Conservation (phyloP, 2,113 vertebrate species). For the Actenoides hombroni region DNA sequence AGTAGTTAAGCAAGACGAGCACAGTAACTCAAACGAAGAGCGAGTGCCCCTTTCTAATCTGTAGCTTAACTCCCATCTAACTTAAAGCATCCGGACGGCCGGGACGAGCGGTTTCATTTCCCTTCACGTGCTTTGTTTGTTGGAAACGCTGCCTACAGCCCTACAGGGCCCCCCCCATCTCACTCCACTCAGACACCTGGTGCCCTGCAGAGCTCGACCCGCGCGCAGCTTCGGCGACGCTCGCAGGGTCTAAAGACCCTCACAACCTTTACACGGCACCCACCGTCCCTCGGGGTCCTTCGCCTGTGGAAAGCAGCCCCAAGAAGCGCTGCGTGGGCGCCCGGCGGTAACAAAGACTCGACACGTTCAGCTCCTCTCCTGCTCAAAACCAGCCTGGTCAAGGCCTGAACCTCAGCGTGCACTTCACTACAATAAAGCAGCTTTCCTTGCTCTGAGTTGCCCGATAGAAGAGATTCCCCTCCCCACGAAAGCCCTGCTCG, state of each 20-base stretch:
- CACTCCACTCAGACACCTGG: neutral
- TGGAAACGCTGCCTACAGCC: neutral
- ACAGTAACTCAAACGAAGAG: neutral
- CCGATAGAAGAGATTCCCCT: too few relatives aligned
- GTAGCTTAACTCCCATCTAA: neutral
- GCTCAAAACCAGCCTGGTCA: neutral
- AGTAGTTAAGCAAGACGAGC: neutral
- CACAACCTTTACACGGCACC: neutral
- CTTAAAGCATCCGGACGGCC: neutral
- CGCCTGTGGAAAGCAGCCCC: neutral
- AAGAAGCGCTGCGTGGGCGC: neutral
- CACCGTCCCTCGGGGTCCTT: neutral
- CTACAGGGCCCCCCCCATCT: neutral
- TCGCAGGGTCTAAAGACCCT: neutral
- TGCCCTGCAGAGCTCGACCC: neutral
- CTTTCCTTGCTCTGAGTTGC: neutral
- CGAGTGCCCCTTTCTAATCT: neutral
- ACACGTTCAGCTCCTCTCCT: neutral
- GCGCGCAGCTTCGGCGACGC: rapidly evolving
- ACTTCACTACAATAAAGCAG: neutral
- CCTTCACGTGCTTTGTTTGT: neutral
- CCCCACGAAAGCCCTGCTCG: neutral
- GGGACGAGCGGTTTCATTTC: neutral
- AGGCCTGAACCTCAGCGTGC: neutral
- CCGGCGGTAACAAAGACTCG: neutral